Percentiles rank a stretch among this genome's conserved stretches.
phyloP scores from a whole-genome alignment of 2,888 invertebrate species.

The Agriopis marginaria region DNA sequence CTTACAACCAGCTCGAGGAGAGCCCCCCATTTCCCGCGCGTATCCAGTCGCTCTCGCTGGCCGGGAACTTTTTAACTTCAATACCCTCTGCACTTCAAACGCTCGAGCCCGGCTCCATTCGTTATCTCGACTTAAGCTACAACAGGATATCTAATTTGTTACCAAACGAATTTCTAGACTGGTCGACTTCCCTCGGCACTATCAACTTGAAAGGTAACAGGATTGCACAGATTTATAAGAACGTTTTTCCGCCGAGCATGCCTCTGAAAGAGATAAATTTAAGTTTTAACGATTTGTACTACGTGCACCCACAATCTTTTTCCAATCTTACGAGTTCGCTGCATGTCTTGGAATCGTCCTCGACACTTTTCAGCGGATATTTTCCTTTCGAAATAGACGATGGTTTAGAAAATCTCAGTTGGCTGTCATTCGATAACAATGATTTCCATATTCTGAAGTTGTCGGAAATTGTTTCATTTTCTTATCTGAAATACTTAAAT shows the following conservation, averaged over 20 bases:
- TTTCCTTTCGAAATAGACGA: conserved; percentile 92
- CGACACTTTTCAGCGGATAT: conserved; percentile 92
- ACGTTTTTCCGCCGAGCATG: conserved; percentile 90
- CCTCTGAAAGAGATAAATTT: conserved; percentile 95
- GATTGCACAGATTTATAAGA: conserved; percentile 90
- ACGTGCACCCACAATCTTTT: conserved; percentile 93
- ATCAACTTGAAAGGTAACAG: conserved; percentile 94
- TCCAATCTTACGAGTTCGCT: conserved; percentile 91
- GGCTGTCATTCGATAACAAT: conserved; percentile 95
- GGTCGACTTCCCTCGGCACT: conserved; percentile 93
- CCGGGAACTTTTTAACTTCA: conserved; percentile 92
- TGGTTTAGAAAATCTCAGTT: conserved; percentile 91
- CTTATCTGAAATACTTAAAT: conserved; percentile 92
- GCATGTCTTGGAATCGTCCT: conserved; percentile 94
- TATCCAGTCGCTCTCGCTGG: conserved; percentile 92
- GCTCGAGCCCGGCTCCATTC: conserved; percentile 90
- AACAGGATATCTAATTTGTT: conserved; percentile 93
- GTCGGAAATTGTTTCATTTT: conserved; percentile 90
- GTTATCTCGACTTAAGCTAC: conserved; percentile 95
- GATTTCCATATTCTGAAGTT: conserved; percentile 91
- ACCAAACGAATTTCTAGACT: conserved; percentile 91
- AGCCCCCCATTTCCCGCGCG: conserved; percentile 88
- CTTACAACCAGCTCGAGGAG: conserved; percentile 89
- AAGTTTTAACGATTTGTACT: conserved; percentile 95
- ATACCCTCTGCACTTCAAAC: conserved; percentile 91